Base-by-base conservation (phyloP, 1,140 invertebrate genomes). In the Sarcophaga peregrina region DNA sequence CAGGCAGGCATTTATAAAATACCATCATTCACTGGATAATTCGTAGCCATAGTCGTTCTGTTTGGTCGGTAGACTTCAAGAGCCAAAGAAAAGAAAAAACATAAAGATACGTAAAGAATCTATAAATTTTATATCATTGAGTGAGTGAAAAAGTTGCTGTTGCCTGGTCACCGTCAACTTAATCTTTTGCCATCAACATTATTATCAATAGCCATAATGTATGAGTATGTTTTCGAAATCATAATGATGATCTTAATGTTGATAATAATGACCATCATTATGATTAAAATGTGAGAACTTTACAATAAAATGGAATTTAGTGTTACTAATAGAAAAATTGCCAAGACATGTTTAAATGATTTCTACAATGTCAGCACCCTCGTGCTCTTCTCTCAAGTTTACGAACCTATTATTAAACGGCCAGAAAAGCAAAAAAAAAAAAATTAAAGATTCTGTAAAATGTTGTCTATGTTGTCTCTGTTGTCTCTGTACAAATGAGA, bases 301-400 rank as follows among this genome's bases (percentile, higher is more conserved):
- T 84, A 85, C 85, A 84, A 85, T 86, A 83, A 86, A 88, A 87
- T 88, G 83, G 81, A 84, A 84, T 82, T 81, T 58, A 81, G 80
- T 81, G 73, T 68, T 76, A 78, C 73, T 83, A 82, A 83, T 82
- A 83, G 62, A 81, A 76, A 82, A 83, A 83, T 82, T 76, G 74
- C 73, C 9, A 81, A 83, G 62, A 72, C 68, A 83, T 83, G 76
- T 46, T 74, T 25, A 78, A 58, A 80, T 83, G 46, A 58, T 78
- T 75, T 11, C 15, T 46, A 68, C 62, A 68, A 68, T 68, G 15
- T 68, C 2, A 37, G 25, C 25, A 37, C 25, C 25, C 25, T 37
- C 25, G 25, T 37, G 25, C 25, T 37, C 25, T 37, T 37, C 25
- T 37, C 25, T 2, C 25, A 37, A 37, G 25, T 4, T 37, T 37